These are phyloP conservation scores for Drosophila seguyi DNA, from an alignment of 1,140 invertebrate species.

Conservation along the genomic window DNA sequence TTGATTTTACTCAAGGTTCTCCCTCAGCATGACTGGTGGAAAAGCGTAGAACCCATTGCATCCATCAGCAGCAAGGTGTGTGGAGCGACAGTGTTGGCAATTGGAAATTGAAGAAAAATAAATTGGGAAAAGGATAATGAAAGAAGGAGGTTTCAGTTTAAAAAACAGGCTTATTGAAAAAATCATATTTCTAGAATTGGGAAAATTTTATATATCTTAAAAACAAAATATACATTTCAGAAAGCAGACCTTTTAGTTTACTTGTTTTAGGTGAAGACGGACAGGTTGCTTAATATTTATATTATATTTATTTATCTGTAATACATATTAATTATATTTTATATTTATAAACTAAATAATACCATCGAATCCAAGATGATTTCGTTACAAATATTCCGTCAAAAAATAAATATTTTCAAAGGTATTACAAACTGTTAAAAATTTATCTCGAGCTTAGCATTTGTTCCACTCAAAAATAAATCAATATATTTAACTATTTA, in stretches of 20 bases:
- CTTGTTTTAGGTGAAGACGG: too few species aligned
- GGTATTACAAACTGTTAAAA: too few species aligned
- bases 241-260: too few species aligned
- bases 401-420: too few species aligned
- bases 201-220: not conserved
- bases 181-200: not conserved
- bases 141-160: fast-evolving
- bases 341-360: too few species aligned
- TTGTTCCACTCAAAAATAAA: not conserved
- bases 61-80: slow-evolving; percentile 20
- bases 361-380: too few species aligned
- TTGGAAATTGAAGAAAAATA: not conserved
- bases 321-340: too few species aligned
- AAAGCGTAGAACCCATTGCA: slow-evolving; percentile 23
- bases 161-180: not conserved
- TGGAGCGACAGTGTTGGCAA: slow-evolving; percentile 3
- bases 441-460: not conserved
- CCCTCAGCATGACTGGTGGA: slow-evolving; percentile 51
- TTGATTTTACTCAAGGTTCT: slow-evolving; percentile 77
- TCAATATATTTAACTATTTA: not conserved
- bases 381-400: not conserved
- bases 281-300: too few species aligned
- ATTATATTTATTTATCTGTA: too few species aligned
- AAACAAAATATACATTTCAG: not conserved
- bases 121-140: too few species aligned